These are phyloP conservation scores for Pachymerium ferrugineum DNA, from an alignment of 2,888 invertebrate genomes.

Conservation along the genomic window DNA sequence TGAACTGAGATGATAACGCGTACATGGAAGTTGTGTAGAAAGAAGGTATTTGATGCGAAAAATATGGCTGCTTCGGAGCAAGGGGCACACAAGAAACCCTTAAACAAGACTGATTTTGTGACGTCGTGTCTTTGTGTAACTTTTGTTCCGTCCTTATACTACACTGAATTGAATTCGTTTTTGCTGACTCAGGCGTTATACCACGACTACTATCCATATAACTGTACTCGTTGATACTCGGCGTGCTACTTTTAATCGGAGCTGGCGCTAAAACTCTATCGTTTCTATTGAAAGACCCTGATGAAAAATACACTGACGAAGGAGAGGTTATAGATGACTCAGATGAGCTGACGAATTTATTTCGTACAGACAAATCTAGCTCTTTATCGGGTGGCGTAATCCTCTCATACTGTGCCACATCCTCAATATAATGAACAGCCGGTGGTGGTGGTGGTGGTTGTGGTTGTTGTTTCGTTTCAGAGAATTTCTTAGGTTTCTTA, in stretches of 20 bases:
- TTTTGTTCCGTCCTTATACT: constrained; percentile 7
- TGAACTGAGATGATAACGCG: constrained; percentile 10
- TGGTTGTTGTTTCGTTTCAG: background rate
- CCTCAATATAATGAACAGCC: background rate
- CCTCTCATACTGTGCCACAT: constrained; percentile 16
- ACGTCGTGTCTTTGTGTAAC: background rate
- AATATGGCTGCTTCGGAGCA: constrained; percentile 12
- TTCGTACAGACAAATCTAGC: constrained; percentile 10
- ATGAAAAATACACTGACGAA: background rate
- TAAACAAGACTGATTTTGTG: background rate
- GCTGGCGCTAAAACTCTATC: background rate
- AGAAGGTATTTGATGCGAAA: background rate
- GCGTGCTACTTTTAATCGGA: background rate
- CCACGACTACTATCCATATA: background rate
- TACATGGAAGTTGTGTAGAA: constrained; percentile 28
- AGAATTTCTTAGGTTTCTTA: constrained; percentile 35
- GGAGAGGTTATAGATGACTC: background rate
- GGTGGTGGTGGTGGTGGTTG: background rate
- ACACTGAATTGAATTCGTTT: background rate
- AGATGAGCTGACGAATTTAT: background rate
- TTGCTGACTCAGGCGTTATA: background rate
- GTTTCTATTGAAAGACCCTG: background rate
- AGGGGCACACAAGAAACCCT: background rate
- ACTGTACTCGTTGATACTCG: background rate
- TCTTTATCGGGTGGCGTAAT: constrained; percentile 28